phyloP scores from a whole-genome alignment of 2,113 vertebrate genomes.

The Xenopus tropicalis region UCB_Xtro_10.0 CM004444.2:12960001-12960500 shows the following conservation, averaged over 20 bases:
- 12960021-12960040: too few relatives aligned
- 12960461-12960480: too few relatives aligned
- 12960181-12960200: too few relatives aligned
- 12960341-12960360: constrained; percentile 93
- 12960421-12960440: constrained; percentile 87
- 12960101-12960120: too few relatives aligned
- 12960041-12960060: too few relatives aligned
- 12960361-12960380: constrained; percentile 97
- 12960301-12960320: constrained; percentile 70
- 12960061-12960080: too few relatives aligned
- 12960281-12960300: constrained; percentile 93
- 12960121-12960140: too few relatives aligned
- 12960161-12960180: too few relatives aligned
- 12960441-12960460: not conserved
- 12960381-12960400: constrained; percentile 81
- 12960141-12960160: too few relatives aligned
- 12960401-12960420: constrained; percentile 79
- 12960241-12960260: constrained; percentile 82
- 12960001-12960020: too few relatives aligned
- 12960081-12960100: too few relatives aligned
- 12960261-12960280: constrained; percentile 74
- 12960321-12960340: constrained; percentile 91
- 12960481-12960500: too few relatives aligned
- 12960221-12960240: constrained; percentile 67
- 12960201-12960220: constrained; percentile 77